A percentile compares a stretch with the other conserved stretches of the same genome.
Conservation (phyloP, 2,113 vertebrate species). For the Ploceus nigricollis region DNA sequence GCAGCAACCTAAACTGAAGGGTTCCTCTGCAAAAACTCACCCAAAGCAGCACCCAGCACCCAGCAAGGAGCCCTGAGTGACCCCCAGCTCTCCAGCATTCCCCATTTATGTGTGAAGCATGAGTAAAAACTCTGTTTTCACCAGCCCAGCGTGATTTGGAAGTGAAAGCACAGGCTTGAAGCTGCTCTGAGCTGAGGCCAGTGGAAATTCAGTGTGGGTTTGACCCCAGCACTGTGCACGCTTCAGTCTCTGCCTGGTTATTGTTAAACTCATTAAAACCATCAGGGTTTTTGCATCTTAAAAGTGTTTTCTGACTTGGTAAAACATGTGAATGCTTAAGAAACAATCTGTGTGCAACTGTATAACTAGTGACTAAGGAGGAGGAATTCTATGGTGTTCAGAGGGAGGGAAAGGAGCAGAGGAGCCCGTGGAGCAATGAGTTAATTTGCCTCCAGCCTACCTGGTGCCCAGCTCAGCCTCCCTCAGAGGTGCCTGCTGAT, state of each 20-base stretch:
- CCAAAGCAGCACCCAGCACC: not conserved
- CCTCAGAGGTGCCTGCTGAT: not conserved
- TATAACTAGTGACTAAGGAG: not conserved
- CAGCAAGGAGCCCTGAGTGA: not conserved
- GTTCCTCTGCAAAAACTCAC: not conserved
- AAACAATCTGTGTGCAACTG: conserved; percentile 3
- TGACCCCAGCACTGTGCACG: not conserved
- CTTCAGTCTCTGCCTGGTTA: conserved; percentile 11
- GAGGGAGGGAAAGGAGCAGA: not conserved
- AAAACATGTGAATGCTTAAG: conserved; percentile 19
- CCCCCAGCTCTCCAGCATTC: not conserved
- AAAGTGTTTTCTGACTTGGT: not conserved
- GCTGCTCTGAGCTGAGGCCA: not conserved
- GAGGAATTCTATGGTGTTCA: conserved; percentile 17
- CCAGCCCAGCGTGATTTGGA: not conserved
- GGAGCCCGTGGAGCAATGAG: not conserved
- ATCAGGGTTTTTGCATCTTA: not conserved
- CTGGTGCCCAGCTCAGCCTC: not conserved
- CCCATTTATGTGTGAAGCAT: not conserved
- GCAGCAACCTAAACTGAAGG: not conserved
- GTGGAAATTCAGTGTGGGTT: conserved; percentile 3
- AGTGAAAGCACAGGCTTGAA: not conserved
- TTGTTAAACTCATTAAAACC: conserved; percentile 50
- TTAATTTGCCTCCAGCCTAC: conserved; percentile 25
- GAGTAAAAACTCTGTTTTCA: not conserved